These are phyloP conservation scores for Muntiacus reevesi DNA, from an alignment of 2,113 vertebrate species.

Conservation along the genomic window DNA sequence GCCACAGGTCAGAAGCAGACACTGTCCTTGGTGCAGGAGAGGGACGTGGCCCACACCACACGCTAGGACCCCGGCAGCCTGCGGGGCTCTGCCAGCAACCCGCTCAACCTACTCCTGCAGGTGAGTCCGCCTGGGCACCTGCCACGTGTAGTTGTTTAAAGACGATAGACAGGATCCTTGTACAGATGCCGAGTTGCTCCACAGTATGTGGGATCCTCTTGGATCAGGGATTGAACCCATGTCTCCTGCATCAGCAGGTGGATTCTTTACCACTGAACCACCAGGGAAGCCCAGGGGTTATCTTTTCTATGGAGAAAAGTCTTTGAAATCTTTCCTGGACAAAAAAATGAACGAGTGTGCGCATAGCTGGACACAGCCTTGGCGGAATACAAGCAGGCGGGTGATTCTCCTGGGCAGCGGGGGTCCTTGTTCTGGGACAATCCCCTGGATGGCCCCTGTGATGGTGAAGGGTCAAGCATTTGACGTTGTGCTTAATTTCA, in stretches of 20 bases:
- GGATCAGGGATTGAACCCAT: not conserved
- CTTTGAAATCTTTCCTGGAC: not conserved
- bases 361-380: rapidly evolving
- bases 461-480: not conserved
- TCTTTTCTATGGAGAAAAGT: not conserved
- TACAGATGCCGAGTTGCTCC: not conserved
- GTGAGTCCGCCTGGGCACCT: rapidly evolving
- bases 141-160: rapidly evolving
- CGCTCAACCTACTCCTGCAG: not conserved
- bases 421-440: not conserved
- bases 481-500: not conserved
- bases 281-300: not conserved
- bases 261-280: not conserved
- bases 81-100: rapidly evolving
- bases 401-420: not conserved
- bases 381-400: rapidly evolving
- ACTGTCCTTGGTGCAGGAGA: rapidly evolving
- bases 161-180: rapidly evolving
- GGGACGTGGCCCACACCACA: rapidly evolving
- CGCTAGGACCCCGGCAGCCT: rapidly evolving
- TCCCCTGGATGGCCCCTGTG: not conserved
- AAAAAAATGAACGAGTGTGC: rapidly evolving
- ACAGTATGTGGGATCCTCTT: not conserved
- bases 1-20: not conserved
- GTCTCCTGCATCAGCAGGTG: not conserved